A percentile compares a stretch with the other conserved stretches of the same genome.
Evolutionary conservation across 2,113 vertebrate species (phyloP).

Genomic region (Actenoides hombroni): DNA sequence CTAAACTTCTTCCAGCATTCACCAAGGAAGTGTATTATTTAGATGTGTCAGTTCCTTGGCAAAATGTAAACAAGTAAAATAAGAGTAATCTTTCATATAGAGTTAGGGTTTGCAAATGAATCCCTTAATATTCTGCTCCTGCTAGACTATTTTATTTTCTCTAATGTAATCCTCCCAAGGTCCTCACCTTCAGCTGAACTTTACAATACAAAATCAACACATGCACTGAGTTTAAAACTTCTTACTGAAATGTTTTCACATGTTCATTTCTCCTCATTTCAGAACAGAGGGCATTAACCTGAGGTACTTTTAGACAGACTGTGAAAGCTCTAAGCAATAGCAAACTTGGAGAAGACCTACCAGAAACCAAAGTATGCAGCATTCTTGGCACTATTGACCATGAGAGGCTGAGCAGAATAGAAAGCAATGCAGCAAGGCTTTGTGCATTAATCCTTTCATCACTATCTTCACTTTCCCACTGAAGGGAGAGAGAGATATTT

Average conservation of each 20-base stretch:
- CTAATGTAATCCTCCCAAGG: background rate
- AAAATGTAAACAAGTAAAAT: background rate
- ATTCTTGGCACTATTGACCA: background rate
- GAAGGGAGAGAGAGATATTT: background rate
- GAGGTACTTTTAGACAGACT: background rate
- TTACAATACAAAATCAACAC: slow-evolving; percentile 5
- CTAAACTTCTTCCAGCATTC: slow-evolving; percentile 4
- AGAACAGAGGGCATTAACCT: background rate
- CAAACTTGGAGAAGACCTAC: background rate
- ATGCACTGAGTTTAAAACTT: background rate
- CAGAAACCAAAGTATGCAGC: background rate
- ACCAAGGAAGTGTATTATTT: background rate
- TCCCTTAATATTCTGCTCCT: background rate
- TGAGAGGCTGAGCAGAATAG: background rate
- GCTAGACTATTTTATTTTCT: background rate
- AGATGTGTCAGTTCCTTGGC: slow-evolving; percentile 1
- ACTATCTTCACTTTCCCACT: background rate
- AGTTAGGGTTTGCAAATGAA: background rate
- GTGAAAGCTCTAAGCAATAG: background rate
- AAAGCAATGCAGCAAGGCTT: background rate
- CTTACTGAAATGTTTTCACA: background rate
- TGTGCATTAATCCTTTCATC: background rate
- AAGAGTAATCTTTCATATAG: background rate
- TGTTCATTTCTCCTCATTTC: background rate
- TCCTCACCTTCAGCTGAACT: background rate